Percentiles rank a stretch among this genome's conserved stretches.
Evolutionary conservation across 2,888 invertebrate genomes (phyloP).

Genomic region (Drosophila algonquin): DNA sequence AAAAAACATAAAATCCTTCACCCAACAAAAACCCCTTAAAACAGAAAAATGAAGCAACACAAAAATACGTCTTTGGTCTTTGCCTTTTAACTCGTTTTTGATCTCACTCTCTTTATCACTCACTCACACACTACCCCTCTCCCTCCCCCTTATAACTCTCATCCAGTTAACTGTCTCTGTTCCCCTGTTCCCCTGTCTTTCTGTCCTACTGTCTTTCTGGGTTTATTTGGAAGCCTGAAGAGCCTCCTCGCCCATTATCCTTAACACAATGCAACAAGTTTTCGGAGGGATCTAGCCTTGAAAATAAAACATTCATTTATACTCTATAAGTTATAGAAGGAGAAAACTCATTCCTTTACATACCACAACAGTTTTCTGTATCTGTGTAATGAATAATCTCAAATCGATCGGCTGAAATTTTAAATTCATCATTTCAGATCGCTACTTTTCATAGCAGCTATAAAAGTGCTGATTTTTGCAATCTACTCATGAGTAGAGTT

Average conservation of each 20-base stretch:
- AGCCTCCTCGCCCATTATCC: neutral
- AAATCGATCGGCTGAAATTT: no score
- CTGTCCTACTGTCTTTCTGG: constrained; percentile 14
- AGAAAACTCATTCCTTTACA: no score
- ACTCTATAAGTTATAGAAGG: no score
- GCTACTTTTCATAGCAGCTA: no score
- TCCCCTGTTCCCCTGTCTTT: neutral
- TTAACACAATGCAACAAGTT: constrained; percentile 10
- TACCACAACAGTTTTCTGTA: no score
- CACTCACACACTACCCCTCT: neutral
- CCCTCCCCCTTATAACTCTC: neutral
- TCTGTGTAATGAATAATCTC: no score
- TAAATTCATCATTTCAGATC: no score
- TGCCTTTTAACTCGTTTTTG: constrained; percentile 18
- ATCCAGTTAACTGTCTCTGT: constrained; percentile 19
- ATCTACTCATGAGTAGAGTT: no score
- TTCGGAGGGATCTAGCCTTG: no score
- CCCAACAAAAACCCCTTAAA: constrained; percentile 10
- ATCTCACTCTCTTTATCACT: constrained; percentile 11
- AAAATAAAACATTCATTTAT: no score
- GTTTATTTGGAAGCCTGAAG: constrained; percentile 25
- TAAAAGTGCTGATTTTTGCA: no score
- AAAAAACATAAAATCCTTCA: constrained; percentile 31
- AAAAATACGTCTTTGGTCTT: constrained; percentile 34
- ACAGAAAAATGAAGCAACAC: constrained; percentile 46